A percentile compares a stretch with the other conserved stretches of the same genome.
phyloP scores from a whole-genome alignment of 2,888 invertebrate genomes.

The Pyrrhosoma nymphula region DNA sequence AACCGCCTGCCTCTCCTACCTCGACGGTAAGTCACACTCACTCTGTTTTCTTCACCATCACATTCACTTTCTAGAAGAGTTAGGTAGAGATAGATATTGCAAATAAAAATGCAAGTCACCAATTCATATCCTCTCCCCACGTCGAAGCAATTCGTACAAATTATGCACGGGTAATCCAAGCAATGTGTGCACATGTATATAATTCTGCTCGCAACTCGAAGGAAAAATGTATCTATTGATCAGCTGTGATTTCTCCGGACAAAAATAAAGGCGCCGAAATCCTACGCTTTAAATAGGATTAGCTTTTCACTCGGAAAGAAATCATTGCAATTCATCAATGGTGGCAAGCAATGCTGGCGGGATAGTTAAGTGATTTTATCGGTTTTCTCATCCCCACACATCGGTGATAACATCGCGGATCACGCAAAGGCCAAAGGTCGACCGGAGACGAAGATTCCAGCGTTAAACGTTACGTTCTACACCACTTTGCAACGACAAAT shows the following conservation, averaged over 20 bases:
- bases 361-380: slow-evolving; percentile 45
- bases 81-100: background rate
- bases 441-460: background rate
- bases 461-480: background rate
- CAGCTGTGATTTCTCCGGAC: background rate
- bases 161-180: background rate
- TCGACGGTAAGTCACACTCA: slow-evolving; percentile 83
- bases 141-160: background rate
- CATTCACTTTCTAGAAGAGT: background rate
- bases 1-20: slow-evolving; percentile 92
- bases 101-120: background rate
- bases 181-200: background rate
- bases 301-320: background rate
- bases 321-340: background rate
- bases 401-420: slow-evolving; percentile 48
- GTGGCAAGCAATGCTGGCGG: background rate
- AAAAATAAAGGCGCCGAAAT: background rate
- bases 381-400: slow-evolving; percentile 45
- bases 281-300: background rate
- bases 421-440: slow-evolving; percentile 64
- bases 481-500: background rate
- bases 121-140: background rate
- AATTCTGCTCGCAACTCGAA: background rate
- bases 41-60: background rate
- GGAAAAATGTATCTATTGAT: background rate